Percentiles rank a stretch among this genome's conserved stretches.
Evolutionary conservation across 2,888 invertebrate genomes (phyloP).

Genomic region (Pseudoips prasinana): DNA sequence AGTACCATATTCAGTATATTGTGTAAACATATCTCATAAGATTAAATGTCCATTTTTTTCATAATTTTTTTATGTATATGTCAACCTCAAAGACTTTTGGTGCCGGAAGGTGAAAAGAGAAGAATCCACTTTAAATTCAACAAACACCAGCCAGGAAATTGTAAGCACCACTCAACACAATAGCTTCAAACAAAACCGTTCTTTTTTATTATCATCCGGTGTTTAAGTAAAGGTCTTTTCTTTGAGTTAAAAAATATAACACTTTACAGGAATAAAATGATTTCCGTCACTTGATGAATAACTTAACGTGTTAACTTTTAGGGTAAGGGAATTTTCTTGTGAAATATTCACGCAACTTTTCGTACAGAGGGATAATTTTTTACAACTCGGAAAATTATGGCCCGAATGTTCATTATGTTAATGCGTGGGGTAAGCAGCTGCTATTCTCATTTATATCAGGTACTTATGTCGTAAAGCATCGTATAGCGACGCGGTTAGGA

Average conservation of each 20-base stretch:
- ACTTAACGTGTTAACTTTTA: conserved; percentile 32
- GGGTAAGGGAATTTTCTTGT: conserved; percentile 12
- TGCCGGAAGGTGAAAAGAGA: not conserved
- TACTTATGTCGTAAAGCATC: no score
- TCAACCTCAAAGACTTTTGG: no score
- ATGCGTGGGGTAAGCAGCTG: conserved; percentile 29
- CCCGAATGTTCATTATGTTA: conserved; percentile 31
- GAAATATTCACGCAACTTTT: conserved; percentile 24
- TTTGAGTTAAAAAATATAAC: conserved; percentile 15
- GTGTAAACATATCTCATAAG: no score
- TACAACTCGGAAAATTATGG: conserved; percentile 24
- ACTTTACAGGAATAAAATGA: no score
- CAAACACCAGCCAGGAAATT: conserved; percentile 16
- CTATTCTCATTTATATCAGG: conserved; percentile 5
- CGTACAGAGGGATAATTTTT: conserved; percentile 22
- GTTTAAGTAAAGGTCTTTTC: conserved; percentile 8
- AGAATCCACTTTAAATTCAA: not conserved
- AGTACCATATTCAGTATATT: no score
- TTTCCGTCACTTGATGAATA: conserved; percentile 28
- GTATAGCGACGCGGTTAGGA: no score
- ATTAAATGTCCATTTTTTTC: no score
- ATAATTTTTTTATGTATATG: no score
- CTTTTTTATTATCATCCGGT: conserved; percentile 19
- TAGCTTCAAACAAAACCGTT: conserved; percentile 21
- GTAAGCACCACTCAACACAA: conserved; percentile 21